Conservation (phyloP, 2,797 vertebrate genomes). For the Lepilemur ruficaudatus region DNA sequence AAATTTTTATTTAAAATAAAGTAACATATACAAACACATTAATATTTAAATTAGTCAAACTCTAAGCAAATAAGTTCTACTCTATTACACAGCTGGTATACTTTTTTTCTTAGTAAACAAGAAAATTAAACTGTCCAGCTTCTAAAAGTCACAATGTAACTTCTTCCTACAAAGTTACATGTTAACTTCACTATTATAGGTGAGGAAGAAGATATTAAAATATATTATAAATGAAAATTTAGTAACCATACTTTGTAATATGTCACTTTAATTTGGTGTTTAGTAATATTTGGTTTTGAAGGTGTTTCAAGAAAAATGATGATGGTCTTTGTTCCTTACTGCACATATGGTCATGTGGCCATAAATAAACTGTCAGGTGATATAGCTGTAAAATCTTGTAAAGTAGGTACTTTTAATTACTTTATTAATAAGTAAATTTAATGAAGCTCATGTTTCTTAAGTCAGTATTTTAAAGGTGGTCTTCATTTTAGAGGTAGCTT, state of each 20-base stretch:
- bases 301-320: not conserved
- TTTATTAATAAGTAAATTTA: constrained; percentile 7
- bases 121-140: not conserved
- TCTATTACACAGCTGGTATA: not conserved
- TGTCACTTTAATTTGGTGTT: not conserved
- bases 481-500: not conserved
- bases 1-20: constrained; percentile 40
- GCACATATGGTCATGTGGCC: not conserved
- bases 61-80: not conserved
- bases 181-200: not conserved
- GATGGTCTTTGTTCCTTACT: not conserved
- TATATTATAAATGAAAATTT: not conserved
- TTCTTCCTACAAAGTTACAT: not conserved
- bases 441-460: not conserved
- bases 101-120: not conserved
- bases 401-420: not conserved
- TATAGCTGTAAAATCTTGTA: not conserved
- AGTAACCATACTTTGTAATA: not conserved
- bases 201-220: not conserved
- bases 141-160: not conserved
- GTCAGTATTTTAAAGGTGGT: not conserved
- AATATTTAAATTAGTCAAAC: not conserved
- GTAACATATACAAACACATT: not conserved
- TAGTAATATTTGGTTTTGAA: constrained; percentile 5
- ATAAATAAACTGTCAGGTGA: not conserved